A percentile compares a stretch with the other conserved stretches of the same genome.
Evolutionary conservation across 1,140 invertebrate genomes (phyloP).

Genomic region (Drosophila fuyamai): DNA sequence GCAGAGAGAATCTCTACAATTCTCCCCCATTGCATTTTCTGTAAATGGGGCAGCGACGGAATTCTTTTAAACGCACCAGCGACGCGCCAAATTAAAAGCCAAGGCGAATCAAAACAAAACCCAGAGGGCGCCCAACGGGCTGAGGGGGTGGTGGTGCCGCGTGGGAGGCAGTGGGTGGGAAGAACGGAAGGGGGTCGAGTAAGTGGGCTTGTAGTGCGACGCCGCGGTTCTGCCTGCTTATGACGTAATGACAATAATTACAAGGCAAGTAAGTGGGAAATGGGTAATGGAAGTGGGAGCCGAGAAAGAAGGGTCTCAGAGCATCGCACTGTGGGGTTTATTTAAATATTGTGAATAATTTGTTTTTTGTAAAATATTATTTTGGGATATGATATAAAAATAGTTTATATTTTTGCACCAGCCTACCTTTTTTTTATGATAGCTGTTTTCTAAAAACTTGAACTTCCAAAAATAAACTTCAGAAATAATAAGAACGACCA

Average conservation of each 20-base stretch:
- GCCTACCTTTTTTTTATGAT: too few relatives aligned
- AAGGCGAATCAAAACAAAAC: slow-evolving; percentile 55
- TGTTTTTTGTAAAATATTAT: neutral
- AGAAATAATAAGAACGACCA: too few relatives aligned
- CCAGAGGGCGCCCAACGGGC: slow-evolving; percentile 2
- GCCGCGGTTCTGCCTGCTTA: slow-evolving; percentile 50
- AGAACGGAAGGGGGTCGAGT: neutral
- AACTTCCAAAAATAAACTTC: too few relatives aligned
- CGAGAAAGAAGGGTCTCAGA: neutral
- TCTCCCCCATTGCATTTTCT: neutral
- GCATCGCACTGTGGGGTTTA: neutral
- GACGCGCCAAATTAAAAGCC: slow-evolving; percentile 33
- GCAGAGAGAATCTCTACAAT: neutral
- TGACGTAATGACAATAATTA: slow-evolving; percentile 76
- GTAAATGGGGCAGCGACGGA: slow-evolving; percentile 13
- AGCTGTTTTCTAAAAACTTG: too few relatives aligned
- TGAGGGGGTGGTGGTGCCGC: neutral
- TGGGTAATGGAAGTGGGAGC: slow-evolving; percentile 10
- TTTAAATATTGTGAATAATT: neutral
- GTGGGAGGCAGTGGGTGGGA: neutral
- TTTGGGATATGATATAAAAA: neutral
- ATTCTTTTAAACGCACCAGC: slow-evolving; percentile 18
- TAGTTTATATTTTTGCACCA: too few relatives aligned
- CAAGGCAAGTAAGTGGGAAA: slow-evolving; percentile 33
- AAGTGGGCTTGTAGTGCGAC: slow-evolving; percentile 11